Conservation (phyloP, 2,113 vertebrate species). For the Laticauda laticaudata region DNA sequence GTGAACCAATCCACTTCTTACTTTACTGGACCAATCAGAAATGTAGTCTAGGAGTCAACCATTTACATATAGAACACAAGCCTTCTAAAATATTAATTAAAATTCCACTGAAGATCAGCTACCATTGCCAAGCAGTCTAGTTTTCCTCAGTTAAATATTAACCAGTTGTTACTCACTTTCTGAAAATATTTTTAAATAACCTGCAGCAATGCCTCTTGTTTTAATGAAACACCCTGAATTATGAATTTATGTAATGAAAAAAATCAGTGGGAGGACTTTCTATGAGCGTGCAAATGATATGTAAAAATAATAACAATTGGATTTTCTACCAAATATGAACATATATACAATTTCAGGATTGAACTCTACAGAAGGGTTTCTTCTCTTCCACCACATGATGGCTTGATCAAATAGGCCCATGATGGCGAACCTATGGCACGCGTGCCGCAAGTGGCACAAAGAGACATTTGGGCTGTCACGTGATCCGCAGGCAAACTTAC, state of each 20-base stretch:
- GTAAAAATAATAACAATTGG: constrained; percentile 41
- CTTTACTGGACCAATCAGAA: too few relatives aligned
- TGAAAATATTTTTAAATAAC: constrained; percentile 49
- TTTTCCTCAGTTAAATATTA: constrained; percentile 18
- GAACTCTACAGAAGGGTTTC: constrained; percentile 15
- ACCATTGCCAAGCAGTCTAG: background rate
- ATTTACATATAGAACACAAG: too few relatives aligned
- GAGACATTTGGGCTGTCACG: too few relatives aligned
- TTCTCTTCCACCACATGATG: background rate
- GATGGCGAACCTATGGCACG: too few relatives aligned
- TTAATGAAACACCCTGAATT: constrained; percentile 52
- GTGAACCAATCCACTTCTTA: too few relatives aligned
- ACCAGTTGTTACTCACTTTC: constrained; percentile 45
- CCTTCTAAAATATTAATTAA: background rate
- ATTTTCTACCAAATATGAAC: constrained; percentile 33
- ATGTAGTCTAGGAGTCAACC: too few relatives aligned
- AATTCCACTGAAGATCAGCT: background rate
- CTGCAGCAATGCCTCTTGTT: constrained; percentile 46
- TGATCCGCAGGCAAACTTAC: too few relatives aligned
- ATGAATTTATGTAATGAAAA: constrained; percentile 54
- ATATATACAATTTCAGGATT: constrained; percentile 8
- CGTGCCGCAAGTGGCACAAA: too few relatives aligned
- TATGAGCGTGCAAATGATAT: constrained; percentile 49
- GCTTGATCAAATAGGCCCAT: constrained; percentile 18
- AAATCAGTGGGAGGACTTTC: constrained; percentile 39